Evolutionary conservation across 2,113 vertebrate species (phyloP).

Genomic region (Pseudopodoces humilis): DNA sequence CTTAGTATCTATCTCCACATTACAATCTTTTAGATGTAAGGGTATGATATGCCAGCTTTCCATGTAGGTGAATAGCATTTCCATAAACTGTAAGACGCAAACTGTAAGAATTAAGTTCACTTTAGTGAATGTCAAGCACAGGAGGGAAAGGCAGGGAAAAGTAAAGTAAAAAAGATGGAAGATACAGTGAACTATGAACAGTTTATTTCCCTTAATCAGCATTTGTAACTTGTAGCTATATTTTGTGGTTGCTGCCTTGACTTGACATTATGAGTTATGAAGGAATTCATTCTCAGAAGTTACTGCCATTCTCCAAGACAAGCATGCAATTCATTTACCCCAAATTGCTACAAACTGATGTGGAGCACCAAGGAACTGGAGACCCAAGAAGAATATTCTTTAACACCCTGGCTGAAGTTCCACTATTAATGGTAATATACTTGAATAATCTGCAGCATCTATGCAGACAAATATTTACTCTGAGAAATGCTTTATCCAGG

Average conservation of each 20-base stretch:
- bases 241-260: background rate
- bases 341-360: background rate
- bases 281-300: background rate
- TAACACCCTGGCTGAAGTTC: background rate
- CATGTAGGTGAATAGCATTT: background rate
- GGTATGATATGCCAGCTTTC: background rate
- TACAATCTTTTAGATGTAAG: background rate
- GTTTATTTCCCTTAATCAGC: background rate
- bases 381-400: background rate
- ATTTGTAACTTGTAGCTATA: background rate
- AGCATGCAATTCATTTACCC: background rate
- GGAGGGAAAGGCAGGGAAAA: background rate
- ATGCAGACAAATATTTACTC: background rate
- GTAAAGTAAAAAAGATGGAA: background rate
- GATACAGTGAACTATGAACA: background rate
- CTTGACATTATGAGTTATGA: background rate
- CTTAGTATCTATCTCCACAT: background rate
- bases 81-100: background rate
- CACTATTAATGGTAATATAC: background rate
- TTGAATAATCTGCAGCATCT: background rate
- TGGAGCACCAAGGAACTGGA: background rate
- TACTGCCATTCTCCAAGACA: background rate
- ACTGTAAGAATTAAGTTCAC: background rate
- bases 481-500: background rate
- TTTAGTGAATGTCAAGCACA: background rate